These are phyloP conservation scores for Tragelaphus scriptus DNA, from an alignment of 2,113 vertebrate genomes.

Conservation along the genomic window DNA sequence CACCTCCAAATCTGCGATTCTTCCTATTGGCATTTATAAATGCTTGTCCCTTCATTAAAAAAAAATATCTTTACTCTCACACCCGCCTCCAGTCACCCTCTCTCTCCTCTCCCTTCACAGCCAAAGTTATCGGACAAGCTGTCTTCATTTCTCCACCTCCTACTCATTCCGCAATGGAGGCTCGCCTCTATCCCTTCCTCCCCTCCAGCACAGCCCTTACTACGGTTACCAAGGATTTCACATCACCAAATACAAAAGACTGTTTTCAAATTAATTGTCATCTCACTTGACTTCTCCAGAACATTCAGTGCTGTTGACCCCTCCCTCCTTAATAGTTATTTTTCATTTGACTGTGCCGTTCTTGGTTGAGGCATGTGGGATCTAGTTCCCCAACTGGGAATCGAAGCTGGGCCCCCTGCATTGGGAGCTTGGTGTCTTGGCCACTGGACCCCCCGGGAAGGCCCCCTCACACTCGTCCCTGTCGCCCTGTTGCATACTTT, in stretches of 20 bases:
- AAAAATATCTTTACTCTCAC: constrained; percentile 35
- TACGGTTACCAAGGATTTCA: neutral
- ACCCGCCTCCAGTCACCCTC: constrained; percentile 36
- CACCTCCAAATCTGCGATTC: neutral
- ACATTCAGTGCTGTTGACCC: neutral
- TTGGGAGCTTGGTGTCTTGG: neutral
- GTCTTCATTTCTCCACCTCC: constrained; percentile 54
- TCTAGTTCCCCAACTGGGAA: neutral
- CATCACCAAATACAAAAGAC: neutral
- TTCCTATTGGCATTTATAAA: constrained; percentile 52
- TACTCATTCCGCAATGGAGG: neutral
- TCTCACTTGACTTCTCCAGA: neutral
- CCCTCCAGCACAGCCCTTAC: constrained; percentile 47
- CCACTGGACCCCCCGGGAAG: neutral
- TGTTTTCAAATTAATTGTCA: neutral
- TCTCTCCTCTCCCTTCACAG: constrained; percentile 11
- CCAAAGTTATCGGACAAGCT: constrained; percentile 42
- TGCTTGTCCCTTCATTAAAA: constrained; percentile 28
- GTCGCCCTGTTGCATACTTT: neutral
- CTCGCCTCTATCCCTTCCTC: neutral
- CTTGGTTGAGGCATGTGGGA: neutral
- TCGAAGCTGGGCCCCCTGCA: neutral
- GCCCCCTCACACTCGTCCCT: neutral
- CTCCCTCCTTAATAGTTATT: neutral
- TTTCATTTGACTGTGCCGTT: neutral